Evolutionary conservation across 2,113 vertebrate genomes (phyloP), one percentile per base, ranked within the genome.

Genomic region (Vulpes ferrilata): DNA sequence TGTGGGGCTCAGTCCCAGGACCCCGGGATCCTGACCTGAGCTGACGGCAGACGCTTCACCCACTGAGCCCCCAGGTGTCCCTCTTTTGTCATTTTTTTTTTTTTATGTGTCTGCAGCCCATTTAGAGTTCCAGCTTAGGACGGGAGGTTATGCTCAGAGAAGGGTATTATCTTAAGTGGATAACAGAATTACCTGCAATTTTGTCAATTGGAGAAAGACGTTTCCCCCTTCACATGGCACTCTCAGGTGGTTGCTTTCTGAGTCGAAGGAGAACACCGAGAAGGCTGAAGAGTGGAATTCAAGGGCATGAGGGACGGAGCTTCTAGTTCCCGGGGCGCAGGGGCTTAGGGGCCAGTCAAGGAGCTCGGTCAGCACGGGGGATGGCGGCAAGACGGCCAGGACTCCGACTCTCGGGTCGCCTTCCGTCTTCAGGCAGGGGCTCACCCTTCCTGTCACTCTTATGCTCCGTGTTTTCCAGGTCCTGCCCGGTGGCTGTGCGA

Each of bases 101-200:
- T 43, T 95, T 94, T 69, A 25, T 7, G 11, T 64, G 67, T 78
- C 35, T 85, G 12, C 11, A 92, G 32, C 25, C 22, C 64, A 73
- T 81, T 78, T 65, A 59, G 16, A 25, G 12, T 86, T 96, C 96
- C 64, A 23, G 30, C 84, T 95, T 97, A 92, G 53, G 64, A 81
- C 11, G 22, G 19, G 53, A 90, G 43, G 43, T 88, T 96, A 80
- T 80, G 23, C 22, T 96, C 76, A 84, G 81, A 51, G 85, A 67
- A 57, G 71, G 32, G 69, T 81, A 96, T 92, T 96, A 92, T 71
- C 48, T 83, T 97, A 95, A 98, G 85, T 97, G 74, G 95, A 87
- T 96, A 88, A 96, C 71, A 92, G 64, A 90, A 96, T 93, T 95
- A 81, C 76, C 65, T 79, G 17, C 35, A 85, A 88, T 97, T 97